Evolutionary conservation across 2,113 vertebrate genomes (phyloP), one percentile per base, ranked within the genome.

Genomic region (Cyprinus carpio): DNA sequence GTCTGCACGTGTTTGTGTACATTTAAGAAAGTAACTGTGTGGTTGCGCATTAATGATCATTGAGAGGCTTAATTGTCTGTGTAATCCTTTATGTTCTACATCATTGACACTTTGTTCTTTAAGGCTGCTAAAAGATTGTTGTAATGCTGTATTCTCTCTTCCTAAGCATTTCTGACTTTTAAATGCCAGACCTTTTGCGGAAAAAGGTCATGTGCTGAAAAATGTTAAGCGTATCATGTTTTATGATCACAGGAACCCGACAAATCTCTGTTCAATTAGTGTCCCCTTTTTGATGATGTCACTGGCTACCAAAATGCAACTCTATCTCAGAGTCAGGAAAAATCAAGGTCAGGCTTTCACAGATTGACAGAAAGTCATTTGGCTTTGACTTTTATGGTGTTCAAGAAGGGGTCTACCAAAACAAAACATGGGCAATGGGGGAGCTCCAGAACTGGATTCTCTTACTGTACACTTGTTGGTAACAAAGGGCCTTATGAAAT

Each of bases 51-150:
- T 46, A 64, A 84, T 58, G 81, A 75, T 3, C 56, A 64, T 54
- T 78, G 65, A 62, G 46, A 54, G 67, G 54, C 82, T 82, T 64
- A 87, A 85, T 85, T 84, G 79, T 86, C 31, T 81, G 81, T 86
- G 71, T 86, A 88, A 88, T 87, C 85, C 62, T 84, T 75, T 79
- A 75, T 81, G 84, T 76, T 58, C 60, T 60, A 56, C 79, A 75
- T 85, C 75, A 83, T 74, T 72, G 84, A 76, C 78, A 86, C 58
- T 88, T 82, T 85, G 67, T 79, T 69, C 46, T 82, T 88, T 74
- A 71, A 84, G 85, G 69, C 46, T 88, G 43, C 56, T 71, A 62
- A 82, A 83, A 82, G 72, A 84, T 84, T 58, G 43, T 34, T 82
- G 25, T 11, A 46, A 31, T 46, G 34, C 76, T 29, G 72, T 67